phyloP scores from a whole-genome alignment of 2,797 vertebrate species.

The Nannoperca australis region DNA sequence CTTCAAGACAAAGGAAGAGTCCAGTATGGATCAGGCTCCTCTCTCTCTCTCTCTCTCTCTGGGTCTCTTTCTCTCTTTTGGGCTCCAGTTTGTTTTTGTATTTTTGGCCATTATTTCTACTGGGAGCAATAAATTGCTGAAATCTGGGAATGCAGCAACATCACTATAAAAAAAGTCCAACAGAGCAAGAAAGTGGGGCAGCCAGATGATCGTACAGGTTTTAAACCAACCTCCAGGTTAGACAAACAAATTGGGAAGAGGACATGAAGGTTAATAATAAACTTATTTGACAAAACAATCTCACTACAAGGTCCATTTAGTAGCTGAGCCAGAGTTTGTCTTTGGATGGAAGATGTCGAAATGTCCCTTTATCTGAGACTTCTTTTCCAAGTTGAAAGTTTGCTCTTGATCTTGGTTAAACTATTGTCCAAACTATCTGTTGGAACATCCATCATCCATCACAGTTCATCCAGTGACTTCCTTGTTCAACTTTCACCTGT shows the following conservation, averaged over 20 bases:
- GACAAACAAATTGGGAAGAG: not conserved
- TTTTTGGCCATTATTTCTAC: slow-evolving; percentile 1
- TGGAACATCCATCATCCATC: not conserved
- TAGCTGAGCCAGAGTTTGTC: not conserved
- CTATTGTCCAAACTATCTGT: not conserved
- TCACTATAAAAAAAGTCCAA: not conserved
- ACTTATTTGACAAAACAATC: not conserved
- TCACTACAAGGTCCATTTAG: not conserved
- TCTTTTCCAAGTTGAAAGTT: slow-evolving; percentile 6
- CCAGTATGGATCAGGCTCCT: slow-evolving; percentile 55
- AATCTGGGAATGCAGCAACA: not conserved
- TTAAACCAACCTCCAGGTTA: slow-evolving; percentile 1
- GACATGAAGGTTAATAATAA: not conserved
- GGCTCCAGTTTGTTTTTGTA: slow-evolving; percentile 1
- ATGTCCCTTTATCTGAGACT: not conserved
- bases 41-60: slow-evolving; percentile 11
- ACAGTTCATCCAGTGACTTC: not conserved
- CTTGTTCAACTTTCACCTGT: not conserved
- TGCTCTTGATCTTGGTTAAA: not conserved
- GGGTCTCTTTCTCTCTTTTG: not conserved
- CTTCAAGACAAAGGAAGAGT: slow-evolving; percentile 61
- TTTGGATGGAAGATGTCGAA: not conserved
- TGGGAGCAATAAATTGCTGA: not conserved
- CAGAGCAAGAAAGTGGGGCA: not conserved
- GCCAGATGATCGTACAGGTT: not conserved